Percentiles rank a stretch among this genome's conserved stretches.
These are phyloP conservation scores for Anneissia japonica DNA, from an alignment of 35 echinoderm and acorn worm species.

Conservation along the genomic window DNA sequence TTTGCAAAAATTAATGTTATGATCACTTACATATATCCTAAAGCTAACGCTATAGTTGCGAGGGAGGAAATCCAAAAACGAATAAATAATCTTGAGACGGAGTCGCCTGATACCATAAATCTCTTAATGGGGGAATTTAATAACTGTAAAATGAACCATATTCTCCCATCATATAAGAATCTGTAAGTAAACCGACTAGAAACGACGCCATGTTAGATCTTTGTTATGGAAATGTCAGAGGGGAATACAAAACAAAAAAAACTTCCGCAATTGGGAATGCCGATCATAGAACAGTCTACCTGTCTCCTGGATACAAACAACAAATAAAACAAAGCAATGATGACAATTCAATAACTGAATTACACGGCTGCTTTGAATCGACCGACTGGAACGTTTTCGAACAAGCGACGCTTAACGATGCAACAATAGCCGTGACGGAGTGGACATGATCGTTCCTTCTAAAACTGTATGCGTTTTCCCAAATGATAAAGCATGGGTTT, in stretches of 20 bases:
- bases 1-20: too few species aligned
- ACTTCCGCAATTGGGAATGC: background rate
- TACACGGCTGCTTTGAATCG: too few species aligned
- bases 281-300: background rate
- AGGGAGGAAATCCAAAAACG: conserved; percentile 7
- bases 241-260: background rate
- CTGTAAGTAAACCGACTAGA: conserved; percentile 10
- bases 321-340: background rate
- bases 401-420: too few species aligned
- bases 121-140: conserved; percentile 25
- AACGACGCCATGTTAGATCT: background rate
- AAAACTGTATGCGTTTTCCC: too few species aligned
- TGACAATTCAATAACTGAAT: too few species aligned
- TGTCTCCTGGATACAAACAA: background rate
- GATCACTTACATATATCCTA: conserved; percentile 51
- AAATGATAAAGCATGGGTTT: too few species aligned
- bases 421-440: too few species aligned
- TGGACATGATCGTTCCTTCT: too few species aligned
- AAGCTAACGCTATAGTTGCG: conserved; percentile 17
- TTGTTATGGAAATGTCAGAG: background rate
- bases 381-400: too few species aligned
- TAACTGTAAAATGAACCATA: too few species aligned
- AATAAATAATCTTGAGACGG: conserved; percentile 5
- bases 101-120: background rate
- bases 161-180: conserved; percentile 34